Evolutionary conservation across 2,797 vertebrate genomes (phyloP), one percentile per base, ranked within the genome.

Genomic region (Craterocephalus amniculus): DNA sequence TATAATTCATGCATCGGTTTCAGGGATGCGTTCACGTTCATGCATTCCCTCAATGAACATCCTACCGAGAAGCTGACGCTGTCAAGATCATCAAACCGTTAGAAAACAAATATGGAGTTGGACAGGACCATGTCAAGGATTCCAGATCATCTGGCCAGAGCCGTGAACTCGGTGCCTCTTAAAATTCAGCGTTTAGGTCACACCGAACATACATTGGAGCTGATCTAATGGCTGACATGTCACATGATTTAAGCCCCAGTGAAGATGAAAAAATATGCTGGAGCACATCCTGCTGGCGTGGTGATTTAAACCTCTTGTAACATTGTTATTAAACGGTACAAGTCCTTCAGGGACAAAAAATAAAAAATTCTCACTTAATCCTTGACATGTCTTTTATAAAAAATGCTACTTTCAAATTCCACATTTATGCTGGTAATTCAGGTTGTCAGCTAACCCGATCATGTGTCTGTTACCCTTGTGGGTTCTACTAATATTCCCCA

Each of bases 71-170:
- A 57, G 7, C 35, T 4, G 24, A 48, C 32, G 38, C 73, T 83
- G 80, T 78, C 77, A 57, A 70, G 36, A 55, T 73, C 79, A 72
- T 83, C 66, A 69, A 71, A 78, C 40, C 66, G n/a, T 14, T 51
- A 6, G 54, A 64, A 81, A 79, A 72, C 59, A 67, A 77, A 76
- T 55, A 78, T 79, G 34, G 57, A 8, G 34, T 54, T 18, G 35
- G 82, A 84, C 72, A 74, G 70, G 60, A 68, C 72, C 65, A 70
- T 73, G 77, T 84, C 81, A 68, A 63, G 27, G 58, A 81, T 77
- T 74, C 67, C 22, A 56, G 78, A 72, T 82, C 68, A 40, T 60
- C 70, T 65, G 34, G 64, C n/a, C 6, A 12, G 62, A 77, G 68
- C 59, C 72, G 29, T 3, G 18, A 77, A 49, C 51, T 43, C 2